Percentiles rank a stretch among this genome's conserved stretches.
These are phyloP conservation scores for Saturnia japonica DNA, from an alignment of 2,888 invertebrate genomes.

Conservation along the genomic window DNA sequence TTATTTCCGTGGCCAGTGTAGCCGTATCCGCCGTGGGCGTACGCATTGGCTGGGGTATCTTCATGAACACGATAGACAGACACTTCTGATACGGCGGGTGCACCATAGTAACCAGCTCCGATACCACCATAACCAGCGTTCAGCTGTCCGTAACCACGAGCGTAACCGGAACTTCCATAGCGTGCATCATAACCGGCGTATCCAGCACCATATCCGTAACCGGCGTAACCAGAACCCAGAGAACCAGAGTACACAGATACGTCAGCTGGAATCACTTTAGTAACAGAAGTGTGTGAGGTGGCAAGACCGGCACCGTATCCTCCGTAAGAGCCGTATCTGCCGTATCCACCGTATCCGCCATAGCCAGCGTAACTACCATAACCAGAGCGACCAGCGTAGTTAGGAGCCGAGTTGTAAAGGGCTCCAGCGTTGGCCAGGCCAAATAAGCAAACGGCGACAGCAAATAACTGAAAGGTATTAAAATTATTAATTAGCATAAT, in stretches of 20 bases:
- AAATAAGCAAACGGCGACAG: constrained; percentile 49
- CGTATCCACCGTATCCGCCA: constrained; percentile 25
- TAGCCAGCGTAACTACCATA: constrained; percentile 28
- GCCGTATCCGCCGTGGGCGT: constrained; percentile 27
- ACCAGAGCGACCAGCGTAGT: constrained; percentile 26
- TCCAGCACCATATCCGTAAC: constrained; percentile 23
- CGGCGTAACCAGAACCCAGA: constrained; percentile 22
- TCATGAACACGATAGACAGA: constrained; percentile 36
- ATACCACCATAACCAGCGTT: constrained; percentile 25
- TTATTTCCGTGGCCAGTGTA: constrained; percentile 27
- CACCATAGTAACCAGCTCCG: constrained; percentile 29
- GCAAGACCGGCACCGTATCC: constrained; percentile 32
- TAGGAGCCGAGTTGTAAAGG: constrained; percentile 32
- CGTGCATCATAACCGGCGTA: constrained; percentile 24
- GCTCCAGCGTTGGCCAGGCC: constrained; percentile 51
- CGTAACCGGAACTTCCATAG: constrained; percentile 32
- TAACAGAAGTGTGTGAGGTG: constrained; percentile 38
- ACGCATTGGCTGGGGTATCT: constrained; percentile 21
- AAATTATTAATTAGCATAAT: background rate
- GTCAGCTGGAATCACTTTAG: constrained; percentile 36
- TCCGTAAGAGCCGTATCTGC: constrained; percentile 25
- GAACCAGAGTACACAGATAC: constrained; percentile 21
- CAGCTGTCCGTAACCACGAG: constrained; percentile 25
- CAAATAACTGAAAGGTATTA: constrained; percentile 40
- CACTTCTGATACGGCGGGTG: constrained; percentile 25